Base-by-base conservation (phyloP, 2,888 invertebrate genomes). In the Nephrocerus scutellatus region DNA sequence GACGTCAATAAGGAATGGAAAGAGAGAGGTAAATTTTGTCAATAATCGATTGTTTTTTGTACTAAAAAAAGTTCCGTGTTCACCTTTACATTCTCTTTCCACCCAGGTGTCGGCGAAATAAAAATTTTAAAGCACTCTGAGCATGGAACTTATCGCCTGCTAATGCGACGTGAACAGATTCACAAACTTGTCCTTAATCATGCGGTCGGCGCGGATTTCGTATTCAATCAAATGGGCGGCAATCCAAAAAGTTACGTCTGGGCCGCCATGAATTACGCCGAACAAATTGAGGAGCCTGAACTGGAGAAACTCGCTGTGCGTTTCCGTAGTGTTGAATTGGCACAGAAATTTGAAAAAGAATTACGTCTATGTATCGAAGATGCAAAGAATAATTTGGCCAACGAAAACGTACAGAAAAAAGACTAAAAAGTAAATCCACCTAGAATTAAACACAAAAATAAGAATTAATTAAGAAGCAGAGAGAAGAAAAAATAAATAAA, bases 151-250 rank as follows among this genome's bases (percentile, higher is more conserved):
- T 84, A 82, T 54, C 78, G 97, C 20, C 66, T 97, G 33, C 68
- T 98, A 10, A 74, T 96, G 68, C 76, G 97, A 30, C 79, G 96
- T 36, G 95, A 96, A 61, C 90, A 90, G 74, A 79, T 82, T 53
- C 76, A 82, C 60, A 88, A 88, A 65, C 73, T 84, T 3, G 86
- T 88, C 3, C 72, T 87, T 39, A 89, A 89, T 62, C 80, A 84
- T 64, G 68, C 79, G 31, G 63, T 89, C 3, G 75, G 74, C 7
- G 56, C 69, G 13, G 79, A 81, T 43, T 60, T 85, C 22, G 73
- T 75, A 16, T 63, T 88, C 31, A 70, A 73, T 22, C 75, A 75
- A 5, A 74, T 86, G 74, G 70, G 71, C 36, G 77, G 74, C 7
- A 79, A 80, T 0, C 79, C 81, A 43, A 76, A 77, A 41, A 80